A percentile compares a stretch with the other conserved stretches of the same genome.
Evolutionary conservation across 2,113 vertebrate species (phyloP).

Genomic region (Salvelinus namaycush): DNA sequence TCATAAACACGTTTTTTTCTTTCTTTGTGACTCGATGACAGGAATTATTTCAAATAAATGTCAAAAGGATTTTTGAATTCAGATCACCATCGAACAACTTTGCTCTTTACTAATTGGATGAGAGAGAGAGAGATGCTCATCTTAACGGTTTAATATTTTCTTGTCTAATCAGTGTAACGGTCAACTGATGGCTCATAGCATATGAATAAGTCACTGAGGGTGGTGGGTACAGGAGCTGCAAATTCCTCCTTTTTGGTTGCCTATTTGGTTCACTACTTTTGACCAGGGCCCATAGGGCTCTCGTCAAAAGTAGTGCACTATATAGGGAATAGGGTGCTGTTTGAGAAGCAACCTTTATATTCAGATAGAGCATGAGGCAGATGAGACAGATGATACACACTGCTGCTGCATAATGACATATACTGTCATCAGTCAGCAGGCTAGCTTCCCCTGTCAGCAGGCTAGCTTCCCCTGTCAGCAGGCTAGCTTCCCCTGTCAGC

Average conservation of each 20-base stretch:
- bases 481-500: too few relatives aligned
- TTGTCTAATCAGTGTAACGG: conserved; percentile 13
- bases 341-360: background rate
- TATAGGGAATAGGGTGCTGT: background rate
- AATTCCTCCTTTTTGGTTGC: conserved; percentile 6
- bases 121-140: too few relatives aligned
- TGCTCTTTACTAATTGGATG: too few relatives aligned
- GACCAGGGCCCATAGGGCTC: too few relatives aligned
- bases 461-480: too few relatives aligned
- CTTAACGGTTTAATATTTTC: conserved; percentile 18
- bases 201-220: conserved; percentile 35
- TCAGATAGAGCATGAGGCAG: conserved; percentile 21
- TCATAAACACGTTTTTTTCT: too few relatives aligned
- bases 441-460: too few relatives aligned
- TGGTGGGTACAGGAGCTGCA: conserved; percentile 19
- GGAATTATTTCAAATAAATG: too few relatives aligned
- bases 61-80: too few relatives aligned
- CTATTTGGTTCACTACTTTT: too few relatives aligned
- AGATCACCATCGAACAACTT: too few relatives aligned
- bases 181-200: conserved; percentile 10
- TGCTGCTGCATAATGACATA: conserved; percentile 31
- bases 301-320: background rate
- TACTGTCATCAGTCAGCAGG: background rate
- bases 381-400: conserved; percentile 39
- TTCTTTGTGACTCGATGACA: too few relatives aligned